Base-by-base conservation (phyloP, 2,113 vertebrate species). In the Pollimyrus isidori region DNA sequence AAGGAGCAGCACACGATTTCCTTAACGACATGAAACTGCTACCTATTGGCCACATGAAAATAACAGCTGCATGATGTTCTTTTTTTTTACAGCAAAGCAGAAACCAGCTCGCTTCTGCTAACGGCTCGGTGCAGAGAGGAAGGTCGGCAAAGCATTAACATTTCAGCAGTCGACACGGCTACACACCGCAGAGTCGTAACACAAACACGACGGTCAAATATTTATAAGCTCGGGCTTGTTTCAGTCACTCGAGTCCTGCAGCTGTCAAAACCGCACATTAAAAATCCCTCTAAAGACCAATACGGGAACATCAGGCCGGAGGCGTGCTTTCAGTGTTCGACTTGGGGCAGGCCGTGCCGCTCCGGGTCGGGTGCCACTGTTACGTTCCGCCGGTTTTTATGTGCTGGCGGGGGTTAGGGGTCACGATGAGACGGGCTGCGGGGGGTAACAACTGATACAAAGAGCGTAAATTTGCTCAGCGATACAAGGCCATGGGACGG, bases 371-470 rank as follows among this genome's bases (percentile, higher is more conserved):
- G 92, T 93, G 91, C 93, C 92, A 92, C 92, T 90, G 94, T 94
- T 95, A 95, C 95, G 94, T 94, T 87, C 56, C 90, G 92, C 56
- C 85, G 89, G 90, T 56, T 93, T 93, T 93, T 92, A 94, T 95
- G 94, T 94, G 94, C 94, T 90, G 56, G 87, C 91, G 17, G 94
- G 93, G 95, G 95, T 95, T 94, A 95, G 93, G 95, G 95, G 94
- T 96, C 94, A 95, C 93, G 94, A 96, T 95, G 95, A 96, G 95
- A 95, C 92, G 95, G 94, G 93, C 94, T 49, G 92, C 5, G 92
- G 95, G 94, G 95, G 92, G 94, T 89, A 94, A 92, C 89, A 91
- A 90, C 83, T 89, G 69, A 42, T 91, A 91, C 89, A 90, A 91
- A 90, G 92, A 91, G 94, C 94, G 95, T 96, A 96, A 95, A 96